Evolutionary conservation across 2,113 vertebrate genomes (phyloP), one percentile per base, ranked within the genome.

Genomic region (Solea solea): DNA sequence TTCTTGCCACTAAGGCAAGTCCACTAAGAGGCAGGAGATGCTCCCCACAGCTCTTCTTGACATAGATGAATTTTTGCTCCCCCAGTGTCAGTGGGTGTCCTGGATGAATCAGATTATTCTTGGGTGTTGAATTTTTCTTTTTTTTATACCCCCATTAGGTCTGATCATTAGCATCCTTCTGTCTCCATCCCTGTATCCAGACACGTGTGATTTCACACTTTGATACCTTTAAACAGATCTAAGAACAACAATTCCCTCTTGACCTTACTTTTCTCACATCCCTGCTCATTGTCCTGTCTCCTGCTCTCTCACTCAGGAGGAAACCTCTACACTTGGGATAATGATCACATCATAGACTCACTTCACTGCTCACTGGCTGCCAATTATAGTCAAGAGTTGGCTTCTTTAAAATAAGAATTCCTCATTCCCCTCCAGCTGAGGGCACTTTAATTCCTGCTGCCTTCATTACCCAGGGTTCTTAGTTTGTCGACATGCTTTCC

Each of bases 371-470:
- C 80, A 67, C 74, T 65, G 42, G 46, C 74, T 80, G 50, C 79
- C 82, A 91, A 88, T 91, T 91, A 89, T 45, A 81, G 76, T 72
- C 66, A 73, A 86, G 78, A 84, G 74, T 73, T 82, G 73, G 65
- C 66, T 76, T 82, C 58, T 86, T 86, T 78, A 87, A 81, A 87
- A 81, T 74, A 52, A 80, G 80, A 75, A 83, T 82, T 21, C 57
- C 74, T 79, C 62, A 58, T 80, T 72, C 74, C 66, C 46, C 40
- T 69, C 63, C 52, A 76, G 50, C 70, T 25, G 42, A 76, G 82
- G 54, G 41, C 69, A 76, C 72, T 80, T 72, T 45, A 69, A 45
- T 70, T 79, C 48, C 50, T 52, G 42, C 67, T 14, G 54, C 76
- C 74, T 74, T 85, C 74, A 80, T 89, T 88, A 86, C 69, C 49